These are phyloP conservation scores for Periparus ater DNA, from an alignment of 2,797 vertebrate species.

Conservation along the genomic window DNA sequence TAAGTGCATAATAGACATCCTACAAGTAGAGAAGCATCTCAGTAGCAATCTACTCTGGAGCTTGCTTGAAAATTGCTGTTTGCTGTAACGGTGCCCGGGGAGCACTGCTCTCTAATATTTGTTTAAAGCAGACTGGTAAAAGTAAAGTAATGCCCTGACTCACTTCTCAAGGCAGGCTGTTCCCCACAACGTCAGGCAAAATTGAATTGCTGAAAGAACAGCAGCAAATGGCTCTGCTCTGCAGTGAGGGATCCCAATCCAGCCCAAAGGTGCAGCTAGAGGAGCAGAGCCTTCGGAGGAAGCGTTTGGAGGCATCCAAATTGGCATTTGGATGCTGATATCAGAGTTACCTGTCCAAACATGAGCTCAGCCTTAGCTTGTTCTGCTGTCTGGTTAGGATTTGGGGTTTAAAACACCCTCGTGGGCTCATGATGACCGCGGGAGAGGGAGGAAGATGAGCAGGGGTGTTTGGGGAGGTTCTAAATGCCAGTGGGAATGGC, in stretches of 20 bases:
- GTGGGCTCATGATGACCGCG: not conserved
- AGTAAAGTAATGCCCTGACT: conserved; percentile 47
- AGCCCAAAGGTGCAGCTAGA: not conserved
- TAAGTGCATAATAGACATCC: conserved; percentile 7
- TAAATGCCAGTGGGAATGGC: not conserved
- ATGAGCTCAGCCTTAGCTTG: not conserved
- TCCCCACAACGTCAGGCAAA: not conserved
- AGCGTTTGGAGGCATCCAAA: too few relatives aligned
- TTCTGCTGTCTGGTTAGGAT: not conserved
- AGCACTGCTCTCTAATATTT: conserved; percentile 63
- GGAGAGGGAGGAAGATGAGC: not conserved
- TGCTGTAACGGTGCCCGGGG: conserved; percentile 41
- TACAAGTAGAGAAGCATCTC: conserved; percentile 28
- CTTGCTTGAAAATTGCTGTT: conserved; percentile 62
- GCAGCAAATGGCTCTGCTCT: not conserved
- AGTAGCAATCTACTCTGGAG: conserved; percentile 25
- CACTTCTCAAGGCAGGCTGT: not conserved
- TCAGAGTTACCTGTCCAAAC: not conserved
- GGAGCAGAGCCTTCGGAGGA: not conserved
- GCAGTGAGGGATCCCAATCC: not conserved
- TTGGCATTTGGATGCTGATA: not conserved
- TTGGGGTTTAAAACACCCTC: not conserved
- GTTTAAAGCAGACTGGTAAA: conserved; percentile 61
- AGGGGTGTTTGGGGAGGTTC: not conserved
- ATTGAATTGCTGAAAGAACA: not conserved